Evolutionary conservation across 2,797 vertebrate species (phyloP), one percentile per base, ranked within the genome.

Genomic region (Karalla daura): DNA sequence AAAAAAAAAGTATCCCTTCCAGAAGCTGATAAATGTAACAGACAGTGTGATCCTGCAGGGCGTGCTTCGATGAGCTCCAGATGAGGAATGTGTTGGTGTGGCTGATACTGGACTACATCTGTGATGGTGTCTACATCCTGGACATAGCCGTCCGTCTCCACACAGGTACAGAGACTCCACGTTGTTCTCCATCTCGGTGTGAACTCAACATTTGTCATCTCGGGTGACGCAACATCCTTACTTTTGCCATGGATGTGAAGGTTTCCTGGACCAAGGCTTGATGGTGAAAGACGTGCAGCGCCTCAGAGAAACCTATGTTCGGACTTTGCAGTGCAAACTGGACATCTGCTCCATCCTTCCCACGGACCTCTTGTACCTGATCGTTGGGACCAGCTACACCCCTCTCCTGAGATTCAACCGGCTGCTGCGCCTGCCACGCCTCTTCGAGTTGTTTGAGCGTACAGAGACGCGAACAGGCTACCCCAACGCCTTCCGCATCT

Each of bases 381-480:
- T 62, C 0, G 76, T 94, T 17, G 96, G 96, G 0, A 58, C 94
- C 36, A 60, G 95, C 70, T 94, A 96, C 70, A 89, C 79, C 2
- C 96, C 98, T 0, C 95, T 96, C 41, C 63, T 98, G 3, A 95
- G 98, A 23, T 97, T 98, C 88, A 99, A 99, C 86, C 93, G 97
- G 5, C 89, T 99, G 39, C 90, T 99, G 39, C 96, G 90, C 28
- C 95, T 98, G 69, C 88, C 95, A 11, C 96, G 96, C 5, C 96
- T 99, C 85, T 98, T 98, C 17, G 97, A 99, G 83, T 94, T 96
- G 68, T 98, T 97, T 2, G 95, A 97, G 18, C 95, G 96, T 11
- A 98, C 96, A 0, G 98, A 99, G 88, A 99, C 96, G 0, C 93
- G 96, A 28, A 99, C 95, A n/a, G 94, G 96, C 81, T 96, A 95